Evolutionary conservation across 2,113 vertebrate genomes (phyloP), one percentile per base, ranked within the genome.

Genomic region (Theristicus caerulescens): DNA sequence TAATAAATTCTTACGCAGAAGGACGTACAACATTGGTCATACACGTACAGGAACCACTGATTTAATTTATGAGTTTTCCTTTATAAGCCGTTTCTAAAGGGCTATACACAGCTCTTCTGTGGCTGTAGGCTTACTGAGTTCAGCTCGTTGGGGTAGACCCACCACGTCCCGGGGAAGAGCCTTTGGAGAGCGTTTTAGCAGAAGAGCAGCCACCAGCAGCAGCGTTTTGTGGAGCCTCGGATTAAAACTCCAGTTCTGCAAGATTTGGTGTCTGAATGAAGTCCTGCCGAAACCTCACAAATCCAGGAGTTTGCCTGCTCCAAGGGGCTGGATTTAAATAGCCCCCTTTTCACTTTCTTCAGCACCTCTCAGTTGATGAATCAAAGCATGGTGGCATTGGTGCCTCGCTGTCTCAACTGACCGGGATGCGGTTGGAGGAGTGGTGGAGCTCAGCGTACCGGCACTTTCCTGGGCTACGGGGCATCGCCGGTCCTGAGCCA

Each of bases 21-120:
- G n/a, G 17, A 18, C 4, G 1, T 81, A 16, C 17, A 22, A 27
- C 9, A 3, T 0, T 3, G 44, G 25, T 73, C 2, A 0, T 38
- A 29, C 20, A 18, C 24, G 11, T 61, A 49, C 29, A 57, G 74
- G 31, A 89, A 21, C 11, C n/a, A 17, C 20, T 38, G 2, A 51
- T 46, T 46, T 81, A 36, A 82, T 88, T 61, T 62, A 46, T 3
- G 25, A 84, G 31, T 88, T 94, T 87, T 86, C 29, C 42, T 66
- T 79, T 66, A 22, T 51, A 58, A 84, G 40, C 21, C 7, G 1
- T 69, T 95, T 79, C 29, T 86, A 15, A 82, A 55, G 44, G 27
- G 15, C 31, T 84, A 0, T 44, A 15, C 3, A 2, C 46, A 36
- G 22, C 55, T 72, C 20, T 64, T 72, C 51, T 51, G 40, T 32